Evolutionary conservation across 2,797 vertebrate species (phyloP).

Genomic region (Girardinus metallicus): DNA sequence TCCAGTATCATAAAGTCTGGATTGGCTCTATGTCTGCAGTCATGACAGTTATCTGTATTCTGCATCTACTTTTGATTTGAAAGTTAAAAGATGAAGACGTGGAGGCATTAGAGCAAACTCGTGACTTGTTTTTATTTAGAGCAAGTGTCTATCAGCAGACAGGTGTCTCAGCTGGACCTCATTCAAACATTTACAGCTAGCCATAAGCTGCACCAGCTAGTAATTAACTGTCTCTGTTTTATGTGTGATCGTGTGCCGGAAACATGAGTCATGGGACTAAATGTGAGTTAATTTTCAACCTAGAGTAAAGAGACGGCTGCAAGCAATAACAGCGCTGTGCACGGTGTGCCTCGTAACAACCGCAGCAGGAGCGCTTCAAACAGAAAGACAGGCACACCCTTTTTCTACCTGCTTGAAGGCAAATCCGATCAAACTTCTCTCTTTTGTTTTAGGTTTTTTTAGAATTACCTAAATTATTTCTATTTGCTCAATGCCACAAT

Average conservation of each 20-base stretch:
- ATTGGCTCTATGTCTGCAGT: not conserved
- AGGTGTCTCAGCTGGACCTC: conserved; percentile 29
- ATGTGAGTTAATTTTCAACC: conserved; percentile 46
- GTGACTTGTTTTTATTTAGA: not conserved
- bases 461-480: not conserved
- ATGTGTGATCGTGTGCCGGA: conserved; percentile 4
- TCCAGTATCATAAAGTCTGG: not conserved
- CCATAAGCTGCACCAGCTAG: conserved; percentile 31
- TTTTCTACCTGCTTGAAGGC: not conserved
- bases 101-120: not conserved
- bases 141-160: conserved; percentile 7
- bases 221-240: conserved; percentile 24
- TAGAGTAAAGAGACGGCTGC: conserved; percentile 52
- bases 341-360: conserved; percentile 68
- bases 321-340: conserved; percentile 55
- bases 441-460: not conserved
- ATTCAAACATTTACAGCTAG: conserved; percentile 9
- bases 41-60: not conserved
- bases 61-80: not conserved
- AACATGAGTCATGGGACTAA: conserved; percentile 6
- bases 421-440: not conserved
- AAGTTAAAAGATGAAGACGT: not conserved
- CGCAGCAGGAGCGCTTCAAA: conserved; percentile 39
- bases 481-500: not conserved
- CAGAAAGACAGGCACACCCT: not conserved